Evolutionary conservation across 2,797 vertebrate species (phyloP), one percentile per base, ranked within the genome.

Genomic region (Eutrigla gurnardus): DNA sequence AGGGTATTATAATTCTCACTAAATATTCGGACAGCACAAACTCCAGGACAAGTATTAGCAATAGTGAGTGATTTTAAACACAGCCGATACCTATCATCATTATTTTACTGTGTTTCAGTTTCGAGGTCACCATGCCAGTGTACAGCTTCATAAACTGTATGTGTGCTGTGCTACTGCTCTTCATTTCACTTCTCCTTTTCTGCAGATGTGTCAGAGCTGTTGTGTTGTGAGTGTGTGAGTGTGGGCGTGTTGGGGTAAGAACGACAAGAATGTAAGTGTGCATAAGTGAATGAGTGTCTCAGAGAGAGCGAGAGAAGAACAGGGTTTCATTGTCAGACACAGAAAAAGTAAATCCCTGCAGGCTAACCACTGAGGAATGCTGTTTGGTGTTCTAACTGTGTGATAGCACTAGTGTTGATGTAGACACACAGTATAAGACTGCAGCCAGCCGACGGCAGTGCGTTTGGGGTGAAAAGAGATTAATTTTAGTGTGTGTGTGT

Each of bases 241-340:
- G 13, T 61, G 68, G 17, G 65, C 0, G 49, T 79, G 54, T 54
- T 10, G 4, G 25, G 14, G 60, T 63, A 59, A 60, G 17, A 57
- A 47, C 58, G 7, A 57, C 18, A 25, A 59, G 49, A 49, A 54
- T 46, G 50, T n/a, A 50, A 64, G 65, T 25, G 11, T 68, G 32
- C 54, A 15, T 68, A 33, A 12, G 63, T 47, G 33, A 54, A 32
- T 65, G 1, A n/a, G 60, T 70, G 57, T 60, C 14, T 77, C 7
- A 40, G 39, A 52, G 55, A 33, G 46, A 32, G 47, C 9, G 40
- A 40, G 45, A 4, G 49, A 25, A 25, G 46, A 87, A 89, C 83
- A 87, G 75, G 82, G 77, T 86, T 74, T 84, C 76, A 80, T 87
- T 90, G 91, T 93, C 76, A 85, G 32, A 70, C 69, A 42, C 2